phyloP scores from a whole-genome alignment of 2,113 vertebrate species.

The Orycteropus afer region DNA sequence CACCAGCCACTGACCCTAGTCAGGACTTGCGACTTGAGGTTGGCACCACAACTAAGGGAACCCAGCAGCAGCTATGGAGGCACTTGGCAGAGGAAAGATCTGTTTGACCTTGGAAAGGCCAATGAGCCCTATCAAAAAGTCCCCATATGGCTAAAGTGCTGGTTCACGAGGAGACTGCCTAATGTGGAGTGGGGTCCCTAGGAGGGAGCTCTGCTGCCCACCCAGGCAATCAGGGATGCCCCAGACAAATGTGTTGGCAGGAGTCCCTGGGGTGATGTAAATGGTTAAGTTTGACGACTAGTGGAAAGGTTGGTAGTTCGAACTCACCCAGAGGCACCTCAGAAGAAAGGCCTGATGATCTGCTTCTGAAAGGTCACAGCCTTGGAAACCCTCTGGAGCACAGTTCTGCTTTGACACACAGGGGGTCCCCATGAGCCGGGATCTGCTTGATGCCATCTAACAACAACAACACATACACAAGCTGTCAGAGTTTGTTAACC shows the following conservation, averaged over 20 bases:
- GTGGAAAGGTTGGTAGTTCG: not conserved
- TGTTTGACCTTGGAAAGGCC: not conserved
- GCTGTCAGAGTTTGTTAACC: not conserved
- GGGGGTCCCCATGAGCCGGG: not conserved
- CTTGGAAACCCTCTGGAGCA: not conserved
- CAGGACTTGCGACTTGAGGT: not conserved
- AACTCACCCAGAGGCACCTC: not conserved
- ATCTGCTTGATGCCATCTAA: not conserved
- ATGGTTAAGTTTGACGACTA: not conserved
- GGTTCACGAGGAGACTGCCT: accelerated
- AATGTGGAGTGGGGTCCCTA: accelerated
- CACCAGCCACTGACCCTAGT: not conserved
- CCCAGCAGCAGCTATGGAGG: not conserved
- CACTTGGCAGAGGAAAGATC: not conserved
- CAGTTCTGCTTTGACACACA: no score
- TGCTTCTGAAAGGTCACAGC: not conserved
- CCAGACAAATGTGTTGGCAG: accelerated
- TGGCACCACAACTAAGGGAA: accelerated
- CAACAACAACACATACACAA: not conserved
- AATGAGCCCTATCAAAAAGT: not conserved
- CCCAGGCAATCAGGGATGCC: not conserved
- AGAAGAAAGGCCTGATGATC: not conserved
- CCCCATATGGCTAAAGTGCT: accelerated
- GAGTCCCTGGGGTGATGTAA: not conserved
- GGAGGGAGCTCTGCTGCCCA: accelerated